Evolutionary conservation across 2,888 invertebrate genomes (phyloP), one percentile per base, ranked within the genome.

Genomic region (Stenurella melanura): DNA sequence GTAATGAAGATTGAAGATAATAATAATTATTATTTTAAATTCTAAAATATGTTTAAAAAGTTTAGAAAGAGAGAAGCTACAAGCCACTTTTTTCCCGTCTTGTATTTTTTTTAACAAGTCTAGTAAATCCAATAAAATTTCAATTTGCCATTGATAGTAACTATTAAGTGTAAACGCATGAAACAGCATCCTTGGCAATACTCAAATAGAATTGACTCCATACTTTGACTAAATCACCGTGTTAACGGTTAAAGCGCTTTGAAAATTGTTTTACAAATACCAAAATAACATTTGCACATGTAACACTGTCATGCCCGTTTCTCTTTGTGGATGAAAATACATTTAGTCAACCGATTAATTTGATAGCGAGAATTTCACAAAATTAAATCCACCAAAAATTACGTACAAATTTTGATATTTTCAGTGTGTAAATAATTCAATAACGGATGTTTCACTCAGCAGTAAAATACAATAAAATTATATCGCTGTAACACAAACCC

Each of bases 401-500:
- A 42, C 38, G 12, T 64, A 50, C 42, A 64, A 72, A 63, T 64
- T 61, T 54, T 50, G 42, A 60, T 26, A 30, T 54, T 73, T 64
- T 50, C 60, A 42, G 26, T 38, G 19, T 19, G 63, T 50, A 73
- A 73, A 73, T 64, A 73, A 64, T 63, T 64, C 73, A 17, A 21
- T 26, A 72, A 57, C 42, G 42, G n/a, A 61, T 19, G 71, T 71
- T 58, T 30, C 17, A 38, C 30, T 70, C 30, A 17, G 38, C 66
- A 66, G 21, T 66, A 50, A 67, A 67, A 30, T 54, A 64, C 38
- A 67, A 69, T 34, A 56, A 64, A 56, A 74, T 68, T 68, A 74
- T 74, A 60, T 66, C 38, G 68, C 60, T 38, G 68, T 68, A 67
- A 68, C 74, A 68, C 19, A 68, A 73, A 68, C 57, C 42, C 74